A percentile compares a stretch with the other conserved stretches of the same genome.
These are phyloP conservation scores for Eolophus roseicapilla DNA, from an alignment of 2,113 vertebrate genomes.

Conservation along the genomic window DNA sequence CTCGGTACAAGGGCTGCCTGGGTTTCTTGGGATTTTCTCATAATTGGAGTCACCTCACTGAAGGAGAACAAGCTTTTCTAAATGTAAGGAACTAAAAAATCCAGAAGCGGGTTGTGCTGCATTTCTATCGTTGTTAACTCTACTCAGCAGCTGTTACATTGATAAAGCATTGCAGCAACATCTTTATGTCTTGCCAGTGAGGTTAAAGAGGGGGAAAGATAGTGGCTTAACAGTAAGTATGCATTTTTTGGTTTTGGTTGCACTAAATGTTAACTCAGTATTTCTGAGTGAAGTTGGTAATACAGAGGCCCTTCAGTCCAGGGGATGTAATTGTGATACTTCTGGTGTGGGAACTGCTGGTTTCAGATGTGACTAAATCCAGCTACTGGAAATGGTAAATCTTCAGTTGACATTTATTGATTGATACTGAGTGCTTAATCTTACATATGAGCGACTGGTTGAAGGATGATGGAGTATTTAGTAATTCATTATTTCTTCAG, in stretches of 20 bases:
- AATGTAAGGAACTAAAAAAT: neutral
- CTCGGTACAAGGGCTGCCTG: neutral
- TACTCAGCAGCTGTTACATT: neutral
- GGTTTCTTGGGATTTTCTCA: neutral
- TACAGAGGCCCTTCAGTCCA: neutral
- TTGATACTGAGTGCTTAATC: neutral
- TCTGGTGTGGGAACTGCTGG: neutral
- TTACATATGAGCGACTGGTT: neutral
- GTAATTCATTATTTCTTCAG: constrained; percentile 18
- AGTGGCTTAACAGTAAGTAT: neutral
- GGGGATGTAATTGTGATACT: neutral
- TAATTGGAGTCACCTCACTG: neutral
- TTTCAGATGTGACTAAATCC: neutral
- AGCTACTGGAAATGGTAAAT: neutral
- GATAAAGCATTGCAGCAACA: neutral
- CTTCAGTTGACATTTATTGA: neutral
- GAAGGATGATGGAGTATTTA: neutral
- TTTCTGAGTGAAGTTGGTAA: neutral
- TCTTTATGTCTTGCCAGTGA: rapidly evolving
- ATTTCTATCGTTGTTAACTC: neutral
- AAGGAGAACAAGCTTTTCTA: neutral
- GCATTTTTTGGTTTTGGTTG: neutral
- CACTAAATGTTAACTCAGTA: neutral
- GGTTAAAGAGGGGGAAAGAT: neutral
- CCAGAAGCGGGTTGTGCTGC: neutral